Evolutionary conservation across 2,113 vertebrate genomes (phyloP).

Genomic region (Dinomys branickii): DNA sequence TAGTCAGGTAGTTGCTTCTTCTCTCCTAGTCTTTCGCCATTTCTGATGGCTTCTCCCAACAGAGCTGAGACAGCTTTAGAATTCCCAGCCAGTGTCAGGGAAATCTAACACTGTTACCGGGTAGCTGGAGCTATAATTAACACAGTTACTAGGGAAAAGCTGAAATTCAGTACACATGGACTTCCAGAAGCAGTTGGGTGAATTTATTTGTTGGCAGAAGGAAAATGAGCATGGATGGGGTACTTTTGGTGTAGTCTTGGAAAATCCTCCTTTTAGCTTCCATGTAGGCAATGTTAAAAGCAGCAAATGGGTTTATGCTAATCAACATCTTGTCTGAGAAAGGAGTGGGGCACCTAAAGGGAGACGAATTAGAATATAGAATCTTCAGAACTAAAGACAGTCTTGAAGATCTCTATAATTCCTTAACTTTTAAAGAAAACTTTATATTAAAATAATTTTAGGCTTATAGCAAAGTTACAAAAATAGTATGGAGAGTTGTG

Average conservation of each 20-base stretch:
- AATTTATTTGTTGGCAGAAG: background rate
- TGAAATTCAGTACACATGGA: slow-evolving; percentile 26
- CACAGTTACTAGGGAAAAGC: slow-evolving; percentile 65
- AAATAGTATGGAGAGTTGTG: background rate
- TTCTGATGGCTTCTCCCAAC: slow-evolving; percentile 12
- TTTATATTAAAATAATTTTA: slow-evolving; percentile 30
- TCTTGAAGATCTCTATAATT: background rate
- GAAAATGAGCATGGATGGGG: background rate
- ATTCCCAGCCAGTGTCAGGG: slow-evolving; percentile 64
- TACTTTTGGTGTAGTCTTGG: background rate
- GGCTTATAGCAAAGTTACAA: background rate
- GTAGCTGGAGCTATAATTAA: slow-evolving; percentile 81
- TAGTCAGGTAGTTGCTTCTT: background rate
- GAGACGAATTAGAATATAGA: background rate
- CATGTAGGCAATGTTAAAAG: background rate
- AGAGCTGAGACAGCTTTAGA: slow-evolving; percentile 28
- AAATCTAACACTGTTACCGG: slow-evolving; percentile 59
- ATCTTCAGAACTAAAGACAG: background rate
- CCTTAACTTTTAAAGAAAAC: background rate
- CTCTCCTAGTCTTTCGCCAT: background rate
- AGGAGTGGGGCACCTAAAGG: background rate
- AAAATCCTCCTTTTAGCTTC: background rate
- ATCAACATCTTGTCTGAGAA: background rate
- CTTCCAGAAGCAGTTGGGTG: slow-evolving; percentile 6
- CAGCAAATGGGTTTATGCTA: background rate